Evolutionary conservation across 2,797 vertebrate species (phyloP).

Genomic region (Chaetodon trifasciatus): DNA sequence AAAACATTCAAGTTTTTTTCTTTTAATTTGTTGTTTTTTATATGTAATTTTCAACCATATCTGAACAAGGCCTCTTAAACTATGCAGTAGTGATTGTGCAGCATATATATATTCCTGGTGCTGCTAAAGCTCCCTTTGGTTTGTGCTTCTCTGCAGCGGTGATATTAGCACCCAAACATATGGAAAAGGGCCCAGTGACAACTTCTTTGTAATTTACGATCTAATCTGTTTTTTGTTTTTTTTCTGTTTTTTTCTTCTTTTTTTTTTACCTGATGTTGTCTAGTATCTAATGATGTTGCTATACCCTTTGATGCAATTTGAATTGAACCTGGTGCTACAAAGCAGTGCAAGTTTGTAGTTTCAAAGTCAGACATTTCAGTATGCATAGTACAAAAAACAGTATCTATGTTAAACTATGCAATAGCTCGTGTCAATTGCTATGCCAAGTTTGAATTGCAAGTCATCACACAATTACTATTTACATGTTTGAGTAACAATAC

Average conservation of each 20-base stretch:
- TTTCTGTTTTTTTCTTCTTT: constrained; percentile 33
- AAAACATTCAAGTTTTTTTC: constrained; percentile 85
- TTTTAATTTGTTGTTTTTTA: constrained; percentile 33
- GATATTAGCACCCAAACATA: constrained; percentile 84
- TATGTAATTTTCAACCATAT: constrained; percentile 67
- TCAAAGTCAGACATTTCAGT: constrained; percentile 74
- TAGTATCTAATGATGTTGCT: constrained; percentile 64
- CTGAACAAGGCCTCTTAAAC: constrained; percentile 85
- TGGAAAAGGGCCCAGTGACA: constrained; percentile 74
- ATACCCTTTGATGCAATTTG: constrained; percentile 64
- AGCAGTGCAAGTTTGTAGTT: constrained; percentile 81
- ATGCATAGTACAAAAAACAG: constrained; percentile 80
- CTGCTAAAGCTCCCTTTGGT: constrained; percentile 87
- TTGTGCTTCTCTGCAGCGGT: constrained; percentile 88
- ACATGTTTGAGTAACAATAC: constrained; percentile 64
- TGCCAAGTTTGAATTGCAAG: constrained; percentile 60
- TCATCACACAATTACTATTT: constrained; percentile 66
- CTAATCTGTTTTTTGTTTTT: constrained; percentile 52
- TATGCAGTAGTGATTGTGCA: constrained; percentile 87
- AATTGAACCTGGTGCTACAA: constrained; percentile 78
- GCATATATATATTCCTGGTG: constrained; percentile 83
- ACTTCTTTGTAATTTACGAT: constrained; percentile 62
- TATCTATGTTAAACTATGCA: constrained; percentile 72
- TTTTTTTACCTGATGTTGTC: constrained; percentile 74
- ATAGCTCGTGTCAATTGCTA: constrained; percentile 62